Conservation (phyloP, 2,113 vertebrate genomes). For the Oreochromis niloticus region DNA sequence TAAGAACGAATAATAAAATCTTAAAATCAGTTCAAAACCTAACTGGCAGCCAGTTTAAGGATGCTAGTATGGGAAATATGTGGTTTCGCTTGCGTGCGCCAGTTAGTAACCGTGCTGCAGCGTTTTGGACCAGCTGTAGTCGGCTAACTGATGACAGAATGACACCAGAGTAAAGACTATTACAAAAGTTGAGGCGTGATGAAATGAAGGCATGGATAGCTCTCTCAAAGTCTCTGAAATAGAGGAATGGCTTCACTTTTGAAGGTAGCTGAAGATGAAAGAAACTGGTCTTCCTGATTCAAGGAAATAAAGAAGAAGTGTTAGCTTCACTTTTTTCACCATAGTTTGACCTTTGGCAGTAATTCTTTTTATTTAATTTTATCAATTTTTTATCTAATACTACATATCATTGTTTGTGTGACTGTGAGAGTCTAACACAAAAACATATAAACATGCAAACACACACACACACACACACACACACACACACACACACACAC, state of each 20-base stretch:
- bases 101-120: not conserved
- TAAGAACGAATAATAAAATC: not conserved
- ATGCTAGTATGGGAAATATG: not conserved
- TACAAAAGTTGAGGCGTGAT: not conserved
- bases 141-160: not conserved
- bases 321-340: not conserved
- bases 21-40: not conserved
- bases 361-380: not conserved
- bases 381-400: not conserved
- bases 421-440: not conserved
- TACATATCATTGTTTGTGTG: not conserved
- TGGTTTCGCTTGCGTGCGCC: not conserved
- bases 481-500: not conserved
- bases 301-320: not conserved
- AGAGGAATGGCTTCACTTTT: not conserved
- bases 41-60: not conserved
- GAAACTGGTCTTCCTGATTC: not conserved
- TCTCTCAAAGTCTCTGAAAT: not conserved
- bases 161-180: not conserved
- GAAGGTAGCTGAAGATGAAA: not conserved
- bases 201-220: not conserved
- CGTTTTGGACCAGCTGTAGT: not conserved
- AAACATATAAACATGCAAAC: not conserved
- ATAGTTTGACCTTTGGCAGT: not conserved
- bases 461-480: fast-evolving